phyloP scores from a whole-genome alignment of 1,140 invertebrate species.

The Papilio dardanus region DNA sequence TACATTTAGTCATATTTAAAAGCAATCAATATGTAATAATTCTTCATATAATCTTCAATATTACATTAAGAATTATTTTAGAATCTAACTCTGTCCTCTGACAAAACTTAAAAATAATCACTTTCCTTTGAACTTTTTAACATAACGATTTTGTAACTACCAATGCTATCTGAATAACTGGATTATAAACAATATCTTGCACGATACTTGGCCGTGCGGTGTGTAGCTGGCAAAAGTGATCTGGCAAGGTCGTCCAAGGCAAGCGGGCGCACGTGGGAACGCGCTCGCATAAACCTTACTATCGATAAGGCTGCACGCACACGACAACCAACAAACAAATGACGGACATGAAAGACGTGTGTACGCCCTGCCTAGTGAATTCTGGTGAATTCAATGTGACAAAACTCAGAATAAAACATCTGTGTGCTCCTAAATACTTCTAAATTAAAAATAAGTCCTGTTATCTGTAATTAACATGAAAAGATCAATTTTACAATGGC shows the following conservation, averaged over 20 bases:
- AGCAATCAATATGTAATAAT: too few relatives aligned
- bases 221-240: slow-evolving; percentile 53
- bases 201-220: slow-evolving; percentile 26
- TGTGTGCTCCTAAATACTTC: too few relatives aligned
- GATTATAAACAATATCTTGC: slow-evolving; percentile 26
- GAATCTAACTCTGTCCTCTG: too few relatives aligned
- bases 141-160: not conserved
- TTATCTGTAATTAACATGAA: too few relatives aligned
- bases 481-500: too few relatives aligned
- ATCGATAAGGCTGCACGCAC: slow-evolving; percentile 25
- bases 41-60: too few relatives aligned
- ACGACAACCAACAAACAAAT: not conserved
- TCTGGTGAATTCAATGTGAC: too few relatives aligned
- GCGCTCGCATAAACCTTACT: slow-evolving; percentile 50
- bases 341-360: not conserved
- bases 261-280: slow-evolving; percentile 73
- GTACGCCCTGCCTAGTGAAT: not conserved
- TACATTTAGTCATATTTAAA: too few relatives aligned
- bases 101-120: too few relatives aligned
- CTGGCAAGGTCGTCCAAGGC: slow-evolving; percentile 75
- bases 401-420: too few relatives aligned
- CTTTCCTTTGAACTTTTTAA: not conserved
- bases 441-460: too few relatives aligned
- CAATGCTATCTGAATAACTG: not conserved
- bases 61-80: too few relatives aligned